Conservation (phyloP, 2,797 vertebrate species). For the Poecilia picta region DNA sequence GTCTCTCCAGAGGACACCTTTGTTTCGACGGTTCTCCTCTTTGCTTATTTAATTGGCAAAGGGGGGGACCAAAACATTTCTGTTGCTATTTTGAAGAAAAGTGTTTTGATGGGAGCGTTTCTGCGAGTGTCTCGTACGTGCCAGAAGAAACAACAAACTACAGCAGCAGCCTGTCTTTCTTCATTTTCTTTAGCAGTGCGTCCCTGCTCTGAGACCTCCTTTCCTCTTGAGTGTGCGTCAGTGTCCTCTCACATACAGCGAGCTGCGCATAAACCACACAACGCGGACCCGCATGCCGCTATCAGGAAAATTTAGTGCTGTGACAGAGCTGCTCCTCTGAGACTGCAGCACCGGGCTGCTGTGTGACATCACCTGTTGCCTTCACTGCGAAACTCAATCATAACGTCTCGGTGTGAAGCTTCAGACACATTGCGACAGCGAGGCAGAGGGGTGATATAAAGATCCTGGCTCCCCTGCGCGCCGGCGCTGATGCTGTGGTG, state of each 20-base stretch:
- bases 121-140: constrained; percentile 4
- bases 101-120: constrained; percentile 3
- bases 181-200: constrained; percentile 23
- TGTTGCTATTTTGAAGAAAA: constrained; percentile 17
- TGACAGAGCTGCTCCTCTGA: constrained; percentile 53
- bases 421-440: constrained; percentile 24
- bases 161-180: constrained; percentile 15
- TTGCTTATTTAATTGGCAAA: constrained; percentile 26
- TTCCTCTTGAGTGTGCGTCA: constrained; percentile 28
- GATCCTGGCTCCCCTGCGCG: constrained; percentile 41
- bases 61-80: neutral
- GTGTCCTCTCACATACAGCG: constrained; percentile 16
- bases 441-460: constrained; percentile 35
- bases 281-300: constrained; percentile 23
- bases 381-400: constrained; percentile 57
- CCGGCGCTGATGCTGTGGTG: constrained; percentile 38
- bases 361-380: constrained; percentile 72
- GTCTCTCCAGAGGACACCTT: constrained; percentile 26
- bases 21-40: constrained; percentile 16
- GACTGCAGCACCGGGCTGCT: constrained; percentile 64
- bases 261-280: constrained; percentile 10
- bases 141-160: constrained; percentile 30
- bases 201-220: constrained; percentile 26
- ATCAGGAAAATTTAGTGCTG: constrained; percentile 34
- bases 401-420: constrained; percentile 17